Percentiles rank a stretch among this genome's conserved stretches.
Conservation (phyloP, 2,888 invertebrate genomes). For the Deilephila elpenor region DNA sequence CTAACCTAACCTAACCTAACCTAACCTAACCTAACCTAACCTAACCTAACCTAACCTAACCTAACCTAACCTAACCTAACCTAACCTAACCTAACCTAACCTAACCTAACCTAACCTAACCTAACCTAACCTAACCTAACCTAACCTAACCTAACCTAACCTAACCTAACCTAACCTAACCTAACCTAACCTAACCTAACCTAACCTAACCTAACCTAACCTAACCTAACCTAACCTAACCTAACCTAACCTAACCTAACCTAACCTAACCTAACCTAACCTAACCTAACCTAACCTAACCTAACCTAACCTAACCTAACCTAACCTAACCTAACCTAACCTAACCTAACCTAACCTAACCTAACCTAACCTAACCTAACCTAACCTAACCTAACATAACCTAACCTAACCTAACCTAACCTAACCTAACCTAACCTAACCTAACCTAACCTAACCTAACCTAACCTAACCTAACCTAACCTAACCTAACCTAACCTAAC, state of each 20-base stretch:
- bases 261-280: conserved; percentile 27
- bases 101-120: conserved; percentile 31
- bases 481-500: neutral
- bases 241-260: conserved; percentile 26
- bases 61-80: conserved; percentile 33
- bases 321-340: conserved; percentile 29
- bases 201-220: conserved; percentile 33
- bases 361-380: conserved; percentile 28
- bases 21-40: conserved; percentile 37
- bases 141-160: conserved; percentile 26
- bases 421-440: conserved; percentile 31
- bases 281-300: conserved; percentile 29
- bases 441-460: conserved; percentile 36
- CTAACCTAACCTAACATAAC: conserved; percentile 25
- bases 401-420: neutral
- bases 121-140: conserved; percentile 28
- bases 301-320: conserved; percentile 36
- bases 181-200: conserved; percentile 11
- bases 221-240: conserved; percentile 35
- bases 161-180: conserved; percentile 13
- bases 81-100: conserved; percentile 27
- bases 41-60: conserved; percentile 33
- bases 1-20: conserved; percentile 36
- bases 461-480: conserved; percentile 30
- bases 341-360: conserved; percentile 28